Percentiles rank a stretch among this genome's conserved stretches.
These are phyloP conservation scores for Gnatocerus cornutus DNA, from an alignment of 2,888 invertebrate species.

Conservation along the genomic window DNA sequence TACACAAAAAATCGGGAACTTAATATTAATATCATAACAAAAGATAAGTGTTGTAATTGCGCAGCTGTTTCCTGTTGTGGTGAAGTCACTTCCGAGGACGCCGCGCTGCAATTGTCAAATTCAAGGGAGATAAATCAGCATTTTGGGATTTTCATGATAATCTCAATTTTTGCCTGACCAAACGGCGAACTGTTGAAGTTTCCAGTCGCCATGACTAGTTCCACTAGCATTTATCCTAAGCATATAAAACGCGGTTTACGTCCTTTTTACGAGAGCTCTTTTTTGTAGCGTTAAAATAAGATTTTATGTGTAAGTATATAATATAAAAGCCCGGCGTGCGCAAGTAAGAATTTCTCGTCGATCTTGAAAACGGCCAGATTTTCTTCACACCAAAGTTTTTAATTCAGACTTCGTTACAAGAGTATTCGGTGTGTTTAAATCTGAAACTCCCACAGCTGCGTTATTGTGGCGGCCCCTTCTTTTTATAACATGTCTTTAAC, in stretches of 20 bases:
- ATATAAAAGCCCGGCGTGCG: constrained; percentile 5
- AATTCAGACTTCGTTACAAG: too few species aligned
- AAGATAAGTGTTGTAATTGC: constrained; percentile 59
- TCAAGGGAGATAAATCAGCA: constrained; percentile 8
- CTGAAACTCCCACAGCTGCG: constrained; percentile 17
- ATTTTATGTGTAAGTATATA: not conserved
- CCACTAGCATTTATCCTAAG: not conserved
- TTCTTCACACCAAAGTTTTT: too few species aligned
- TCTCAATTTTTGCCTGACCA: too few species aligned
- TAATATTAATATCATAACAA: constrained; percentile 40
- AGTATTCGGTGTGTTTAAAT: too few species aligned
- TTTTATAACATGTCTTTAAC: constrained; percentile 1
- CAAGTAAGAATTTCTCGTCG: constrained; percentile 6
- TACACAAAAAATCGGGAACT: constrained; percentile 11
- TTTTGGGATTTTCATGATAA: too few species aligned
- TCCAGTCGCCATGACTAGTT: not conserved
- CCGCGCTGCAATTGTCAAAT: constrained; percentile 59
- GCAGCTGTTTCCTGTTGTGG: constrained; percentile 63
- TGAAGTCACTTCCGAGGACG: constrained; percentile 64
- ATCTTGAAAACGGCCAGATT: not conserved
- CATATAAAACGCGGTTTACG: constrained; percentile 11
- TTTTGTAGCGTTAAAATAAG: not conserved
- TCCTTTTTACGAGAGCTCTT: constrained; percentile 17
- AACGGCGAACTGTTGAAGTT: too few species aligned
- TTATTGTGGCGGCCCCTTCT: constrained; percentile 5